Base-by-base conservation (phyloP, 1,140 invertebrate species). In the Magallana gigas region DNA sequence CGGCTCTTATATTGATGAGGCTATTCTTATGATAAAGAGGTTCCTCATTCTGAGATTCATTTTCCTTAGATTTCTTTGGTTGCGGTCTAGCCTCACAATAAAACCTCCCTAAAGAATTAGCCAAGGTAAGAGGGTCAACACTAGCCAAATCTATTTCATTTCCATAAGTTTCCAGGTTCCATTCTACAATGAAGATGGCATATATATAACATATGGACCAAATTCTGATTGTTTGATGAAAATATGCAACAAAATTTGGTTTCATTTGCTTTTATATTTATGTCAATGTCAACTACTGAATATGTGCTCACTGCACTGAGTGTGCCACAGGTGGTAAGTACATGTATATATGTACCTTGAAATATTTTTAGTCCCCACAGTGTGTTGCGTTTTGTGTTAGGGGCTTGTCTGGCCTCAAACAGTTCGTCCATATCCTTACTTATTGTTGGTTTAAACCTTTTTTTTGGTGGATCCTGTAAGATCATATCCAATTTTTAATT, bases 21-120 rank as follows among this genome's bases (percentile, higher is more conserved):
- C 57, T 59, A 23, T 60, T 86, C 14, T 86, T 86, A n/a, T 86
- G 71, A 57, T 86, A 86, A 60, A 81, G 29, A 9, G 56, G 5
- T 1, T 68, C 85, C 11, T 86, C 57, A 7, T 29, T 11, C 16
- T 14, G 85, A 14, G 71, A 86, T 86, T 8, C 56, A 9, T 29
- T 76, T 57, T 23, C 14, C 76, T 5, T 58, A 11, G 9, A 36
- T 86, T 8, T 60, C 29, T 36, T 36, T 5, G 48, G 16, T 14
- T 60, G 68, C 56, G 57, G 71, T 3, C 18, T 12, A 18, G 85
- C 85, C 16, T 82, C 85, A n/a, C 68, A 68, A 18, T 81, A 86
- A 62, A 76, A 60, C 60, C 1, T 80, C 2, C 71, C 8, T 4
- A 71, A n/a, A 58, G 23, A 6, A 9, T 58, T 64, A 12, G 56